Evolutionary conservation across 1,140 invertebrate genomes (phyloP), one percentile per base, ranked within the genome.

Genomic region (Eciton burchellii): DNA sequence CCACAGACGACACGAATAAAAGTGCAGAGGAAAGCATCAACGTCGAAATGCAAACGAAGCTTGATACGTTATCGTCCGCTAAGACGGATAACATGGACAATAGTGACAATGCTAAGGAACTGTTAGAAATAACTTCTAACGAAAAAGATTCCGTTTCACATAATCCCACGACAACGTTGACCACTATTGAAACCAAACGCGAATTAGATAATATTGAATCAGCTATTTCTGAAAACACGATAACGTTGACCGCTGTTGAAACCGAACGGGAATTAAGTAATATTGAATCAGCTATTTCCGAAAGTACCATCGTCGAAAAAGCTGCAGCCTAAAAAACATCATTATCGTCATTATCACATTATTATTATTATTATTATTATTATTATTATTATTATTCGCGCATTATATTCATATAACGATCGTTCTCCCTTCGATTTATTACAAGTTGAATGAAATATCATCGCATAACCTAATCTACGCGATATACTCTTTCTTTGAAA

Each of bases 291-390:
- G 81, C 87, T n/a, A 74, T 90, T 66, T 26, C 88, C 29, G 90
- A 91, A 63, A 91, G 71, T 85, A 82, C 86, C 45, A 88, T 91
- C 47, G 85, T 92, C n/a, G 92, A 92, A 57, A 89, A 93, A 86
- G 84, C 92, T 73, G 90, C 89, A 89, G 92, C 92, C 87, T 93
- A 91, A 91, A 84, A n/a, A 14, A 8, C 12, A 35, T 68, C 6
- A 63, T 56, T 43, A 54, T 56, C 68, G 56, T 56, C 14, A 65
- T 65, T 65, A 68, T 14, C 62, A 43, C 74, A 35, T 35, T 35
- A 35, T 35, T 35, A 35, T 6, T 35, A 54, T 56, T 77, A 70
- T 56, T 21, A 65, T 52, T 65, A n/a, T n/a, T n/a, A 35, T 35
- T 35, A 35, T 35, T 35, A 35, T 6, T 35, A 54, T 56, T 77